These are phyloP conservation scores for Sus scrofa DNA, from an alignment of 2,113 vertebrate genomes.

Conservation along the genomic window DNA sequence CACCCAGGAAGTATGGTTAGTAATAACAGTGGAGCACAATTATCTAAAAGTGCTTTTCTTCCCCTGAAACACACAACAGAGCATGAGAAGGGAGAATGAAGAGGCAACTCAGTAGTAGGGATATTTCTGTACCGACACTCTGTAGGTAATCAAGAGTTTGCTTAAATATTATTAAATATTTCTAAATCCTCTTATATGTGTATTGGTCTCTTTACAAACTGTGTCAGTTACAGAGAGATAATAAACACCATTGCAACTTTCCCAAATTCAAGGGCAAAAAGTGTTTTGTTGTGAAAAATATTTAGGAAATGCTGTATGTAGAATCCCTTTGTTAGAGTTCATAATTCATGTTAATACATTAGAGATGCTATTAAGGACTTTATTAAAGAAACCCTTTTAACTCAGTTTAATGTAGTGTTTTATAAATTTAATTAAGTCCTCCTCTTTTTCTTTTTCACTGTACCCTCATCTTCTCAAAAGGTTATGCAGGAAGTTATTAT, in stretches of 20 bases:
- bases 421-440: background rate
- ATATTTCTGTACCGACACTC: background rate
- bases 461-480: background rate
- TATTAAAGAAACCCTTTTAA: background rate
- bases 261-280: background rate
- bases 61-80: background rate
- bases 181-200: background rate
- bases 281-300: background rate
- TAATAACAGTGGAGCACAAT: background rate
- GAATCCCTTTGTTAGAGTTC: background rate
- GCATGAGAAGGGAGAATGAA: background rate
- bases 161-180: background rate
- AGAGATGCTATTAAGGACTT: background rate
- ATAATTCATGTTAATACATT: background rate
- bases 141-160: background rate
- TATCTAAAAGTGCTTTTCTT: background rate
- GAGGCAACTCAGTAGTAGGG: background rate
- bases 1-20: background rate
- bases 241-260: background rate
- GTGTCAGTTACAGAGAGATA: background rate
- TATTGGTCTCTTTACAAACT: background rate
- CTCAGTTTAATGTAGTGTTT: background rate
- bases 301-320: background rate
- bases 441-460: background rate
- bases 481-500: background rate